These are phyloP conservation scores for Aplodontia rufa DNA, from an alignment of 2,113 vertebrate genomes.

Conservation along the genomic window DNA sequence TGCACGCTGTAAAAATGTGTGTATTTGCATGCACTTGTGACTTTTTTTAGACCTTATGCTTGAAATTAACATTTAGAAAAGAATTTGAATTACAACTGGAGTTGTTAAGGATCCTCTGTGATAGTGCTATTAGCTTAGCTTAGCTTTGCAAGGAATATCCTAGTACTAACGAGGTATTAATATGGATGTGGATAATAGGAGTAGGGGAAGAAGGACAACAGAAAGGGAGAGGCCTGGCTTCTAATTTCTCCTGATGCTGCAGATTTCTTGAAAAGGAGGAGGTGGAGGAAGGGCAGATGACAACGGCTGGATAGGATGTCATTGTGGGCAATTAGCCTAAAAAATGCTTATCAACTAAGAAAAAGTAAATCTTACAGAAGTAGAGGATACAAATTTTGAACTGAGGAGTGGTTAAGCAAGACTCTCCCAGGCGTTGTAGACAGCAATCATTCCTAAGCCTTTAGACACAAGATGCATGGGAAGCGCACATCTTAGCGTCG, in stretches of 20 bases:
- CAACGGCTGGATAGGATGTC: too few species aligned
- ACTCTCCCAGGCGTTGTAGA: too few species aligned
- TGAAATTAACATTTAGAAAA: slow-evolving; percentile 32
- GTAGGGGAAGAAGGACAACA: neutral
- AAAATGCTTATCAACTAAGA: too few species aligned
- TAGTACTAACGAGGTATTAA: neutral
- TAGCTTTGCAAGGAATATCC: neutral
- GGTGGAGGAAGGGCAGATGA: too few species aligned
- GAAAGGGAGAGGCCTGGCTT: neutral
- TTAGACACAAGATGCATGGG: too few species aligned
- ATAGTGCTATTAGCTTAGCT: neutral
- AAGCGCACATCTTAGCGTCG: too few species aligned
- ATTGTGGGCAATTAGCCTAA: neutral
- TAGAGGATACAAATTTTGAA: too few species aligned
- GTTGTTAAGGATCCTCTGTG: neutral
- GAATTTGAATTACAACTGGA: neutral
- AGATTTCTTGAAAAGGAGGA: neutral
- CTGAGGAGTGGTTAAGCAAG: too few species aligned
- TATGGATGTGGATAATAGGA: neutral
- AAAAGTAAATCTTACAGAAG: too few species aligned
- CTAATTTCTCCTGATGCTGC: neutral
- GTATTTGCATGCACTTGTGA: neutral
- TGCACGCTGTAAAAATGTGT: neutral
- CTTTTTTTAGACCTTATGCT: neutral
- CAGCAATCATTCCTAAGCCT: too few species aligned